Evolutionary conservation across 2,888 invertebrate species (phyloP).

Genomic region (Gibbula magus): DNA sequence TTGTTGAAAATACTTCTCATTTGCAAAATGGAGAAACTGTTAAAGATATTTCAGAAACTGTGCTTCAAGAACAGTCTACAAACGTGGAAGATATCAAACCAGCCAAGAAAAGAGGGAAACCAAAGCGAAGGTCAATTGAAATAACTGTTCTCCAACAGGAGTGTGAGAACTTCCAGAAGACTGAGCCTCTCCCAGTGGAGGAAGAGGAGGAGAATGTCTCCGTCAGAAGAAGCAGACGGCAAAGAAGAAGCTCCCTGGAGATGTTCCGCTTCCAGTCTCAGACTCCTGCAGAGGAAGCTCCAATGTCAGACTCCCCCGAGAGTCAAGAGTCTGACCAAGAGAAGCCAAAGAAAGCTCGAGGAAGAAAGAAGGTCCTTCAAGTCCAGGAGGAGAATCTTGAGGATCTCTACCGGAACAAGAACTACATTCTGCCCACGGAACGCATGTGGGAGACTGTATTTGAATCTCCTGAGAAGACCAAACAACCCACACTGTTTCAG

Average conservation of each 20-base stretch:
- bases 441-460: conserved; percentile 62
- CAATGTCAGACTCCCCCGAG: neutral
- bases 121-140: conserved; percentile 1
- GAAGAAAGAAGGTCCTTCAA: neutral
- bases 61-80: neutral
- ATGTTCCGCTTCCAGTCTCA: conserved; percentile 6
- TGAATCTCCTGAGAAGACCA: conserved; percentile 47
- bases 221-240: conserved; percentile 1
- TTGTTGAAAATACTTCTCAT: neutral
- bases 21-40: neutral
- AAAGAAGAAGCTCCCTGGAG: conserved; percentile 5
- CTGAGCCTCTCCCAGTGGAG: neutral
- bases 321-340: neutral
- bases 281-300: neutral
- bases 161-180: neutral
- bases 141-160: neutral
- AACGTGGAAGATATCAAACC: neutral
- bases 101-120: neutral
- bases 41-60: neutral
- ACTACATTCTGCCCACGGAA: conserved; percentile 54
- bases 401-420: conserved; percentile 58
- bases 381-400: conserved; percentile 41
- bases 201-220: neutral
- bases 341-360: neutral
- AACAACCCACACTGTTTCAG: conserved; percentile 29